phyloP scores from a whole-genome alignment of 1,140 invertebrate genomes.

The Chironomus tepperi region DNA sequence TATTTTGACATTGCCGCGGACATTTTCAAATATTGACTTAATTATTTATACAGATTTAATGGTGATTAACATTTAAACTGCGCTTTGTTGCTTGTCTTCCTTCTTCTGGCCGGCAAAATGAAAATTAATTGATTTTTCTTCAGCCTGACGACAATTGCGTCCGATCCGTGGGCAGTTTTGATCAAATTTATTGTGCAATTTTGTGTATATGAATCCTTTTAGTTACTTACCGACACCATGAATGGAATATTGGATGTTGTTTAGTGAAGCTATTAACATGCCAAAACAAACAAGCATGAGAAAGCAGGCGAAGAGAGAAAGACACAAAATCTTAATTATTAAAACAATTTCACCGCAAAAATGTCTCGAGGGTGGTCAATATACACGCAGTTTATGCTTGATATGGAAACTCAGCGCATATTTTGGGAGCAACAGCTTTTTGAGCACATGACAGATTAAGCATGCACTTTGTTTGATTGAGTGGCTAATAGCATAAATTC shows the following conservation, averaged over 20 bases:
- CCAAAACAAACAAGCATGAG: background rate
- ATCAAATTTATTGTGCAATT: background rate
- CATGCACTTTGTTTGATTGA: too few relatives aligned
- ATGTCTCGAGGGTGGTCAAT: conserved; percentile 2
- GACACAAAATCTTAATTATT: background rate
- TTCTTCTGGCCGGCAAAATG: background rate
- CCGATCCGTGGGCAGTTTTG: background rate
- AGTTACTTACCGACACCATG: background rate
- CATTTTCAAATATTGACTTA: background rate
- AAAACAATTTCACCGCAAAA: conserved; percentile 3
- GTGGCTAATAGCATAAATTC: too few relatives aligned
- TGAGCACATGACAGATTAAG: too few relatives aligned
- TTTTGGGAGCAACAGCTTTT: too few relatives aligned
- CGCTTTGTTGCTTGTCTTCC: background rate
- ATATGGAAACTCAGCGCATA: background rate
- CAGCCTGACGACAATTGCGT: too few relatives aligned
- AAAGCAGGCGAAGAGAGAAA: background rate
- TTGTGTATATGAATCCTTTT: background rate
- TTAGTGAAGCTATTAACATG: too few relatives aligned
- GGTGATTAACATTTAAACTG: conserved; percentile 18
- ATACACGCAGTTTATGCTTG: background rate
- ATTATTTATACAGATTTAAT: conserved; percentile 14
- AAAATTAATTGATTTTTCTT: too few relatives aligned
- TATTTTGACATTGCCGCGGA: background rate
- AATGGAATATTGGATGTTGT: background rate